These are phyloP conservation scores for Limnephilus marmoratus DNA, from an alignment of 2,888 invertebrate genomes.

Conservation along the genomic window DNA sequence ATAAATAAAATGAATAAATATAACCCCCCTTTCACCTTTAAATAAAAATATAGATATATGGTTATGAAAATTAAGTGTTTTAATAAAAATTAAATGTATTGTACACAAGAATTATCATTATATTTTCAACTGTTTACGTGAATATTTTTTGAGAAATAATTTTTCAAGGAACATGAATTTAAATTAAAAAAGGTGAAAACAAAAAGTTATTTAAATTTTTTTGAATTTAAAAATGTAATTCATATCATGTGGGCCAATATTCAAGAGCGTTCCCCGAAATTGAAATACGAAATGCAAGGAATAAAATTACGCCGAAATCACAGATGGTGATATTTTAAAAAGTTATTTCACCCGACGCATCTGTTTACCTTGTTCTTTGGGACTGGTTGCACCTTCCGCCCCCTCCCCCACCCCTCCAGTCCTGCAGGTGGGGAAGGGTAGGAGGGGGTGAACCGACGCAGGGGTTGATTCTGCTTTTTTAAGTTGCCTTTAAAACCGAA, in stretches of 20 bases:
- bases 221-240: neutral
- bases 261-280: neutral
- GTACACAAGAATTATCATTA: too few species aligned
- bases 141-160: too few species aligned
- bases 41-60: too few species aligned
- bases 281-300: conserved; percentile 35
- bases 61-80: too few species aligned
- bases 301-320: conserved; percentile 54
- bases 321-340: conserved; percentile 56
- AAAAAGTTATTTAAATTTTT: too few species aligned
- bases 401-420: neutral
- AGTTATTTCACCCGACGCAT: conserved; percentile 56
- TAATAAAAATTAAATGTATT: too few species aligned
- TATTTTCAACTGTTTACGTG: too few species aligned
- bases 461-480: conserved; percentile 34
- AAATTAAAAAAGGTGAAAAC: too few species aligned
- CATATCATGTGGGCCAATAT: neutral
- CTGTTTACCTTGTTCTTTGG: conserved; percentile 62
- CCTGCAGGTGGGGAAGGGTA: conserved; percentile 11
- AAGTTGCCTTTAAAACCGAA: conserved; percentile 41
- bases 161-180: too few species aligned
- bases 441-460: neutral
- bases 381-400: conserved; percentile 35
- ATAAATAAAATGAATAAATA: too few species aligned
- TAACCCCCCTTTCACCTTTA: too few species aligned